phyloP scores from a whole-genome alignment of 1,140 invertebrate species.

The Paracyclopina nana region DNA sequence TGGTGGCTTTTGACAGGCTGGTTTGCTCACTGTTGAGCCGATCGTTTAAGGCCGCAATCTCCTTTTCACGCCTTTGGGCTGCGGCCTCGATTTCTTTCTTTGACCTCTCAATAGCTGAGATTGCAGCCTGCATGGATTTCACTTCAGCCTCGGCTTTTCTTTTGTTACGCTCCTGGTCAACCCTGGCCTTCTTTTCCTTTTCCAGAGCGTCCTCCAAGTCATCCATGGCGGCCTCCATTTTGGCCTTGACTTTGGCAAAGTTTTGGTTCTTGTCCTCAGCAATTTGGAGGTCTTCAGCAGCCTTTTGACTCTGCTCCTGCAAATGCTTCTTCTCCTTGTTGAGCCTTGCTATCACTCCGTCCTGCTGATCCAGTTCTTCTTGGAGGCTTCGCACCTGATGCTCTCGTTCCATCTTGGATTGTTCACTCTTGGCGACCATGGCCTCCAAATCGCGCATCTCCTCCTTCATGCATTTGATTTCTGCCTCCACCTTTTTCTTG shows the following conservation, averaged over 20 bases:
- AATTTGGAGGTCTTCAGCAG: neutral
- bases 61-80: neutral
- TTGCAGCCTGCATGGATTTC: neutral
- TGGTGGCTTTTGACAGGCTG: neutral
- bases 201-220: neutral
- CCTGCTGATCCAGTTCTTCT: slow-evolving; percentile 3
- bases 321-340: slow-evolving; percentile 5
- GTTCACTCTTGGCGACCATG: too few species aligned
- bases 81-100: neutral
- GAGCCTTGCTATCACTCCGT: neutral
- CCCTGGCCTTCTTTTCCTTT: neutral
- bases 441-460: neutral
- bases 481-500: neutral
- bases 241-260: neutral
- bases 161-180: neutral
- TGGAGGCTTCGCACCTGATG: too few species aligned
- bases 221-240: slow-evolving; percentile 3
- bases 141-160: neutral
- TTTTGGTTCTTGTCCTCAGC: neutral
- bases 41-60: neutral
- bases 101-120: neutral
- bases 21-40: neutral
- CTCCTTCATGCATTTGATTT: neutral
- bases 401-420: too few species aligned
- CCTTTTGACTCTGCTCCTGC: neutral